Evolutionary conservation across 2,888 invertebrate species (phyloP).

Genomic region (Drosophila pseudotalamancana): DNA sequence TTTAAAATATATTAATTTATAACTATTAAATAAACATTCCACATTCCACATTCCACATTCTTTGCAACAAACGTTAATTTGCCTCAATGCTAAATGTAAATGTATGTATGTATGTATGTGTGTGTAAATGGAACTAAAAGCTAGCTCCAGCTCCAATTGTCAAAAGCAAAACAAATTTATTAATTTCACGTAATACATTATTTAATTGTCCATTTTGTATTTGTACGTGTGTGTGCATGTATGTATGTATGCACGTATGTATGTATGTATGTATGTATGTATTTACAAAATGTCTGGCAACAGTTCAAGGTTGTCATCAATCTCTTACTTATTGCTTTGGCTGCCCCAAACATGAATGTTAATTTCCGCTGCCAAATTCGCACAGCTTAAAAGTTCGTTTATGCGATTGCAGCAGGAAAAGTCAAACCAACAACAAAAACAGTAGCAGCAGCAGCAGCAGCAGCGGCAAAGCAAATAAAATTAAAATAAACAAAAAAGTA

Average conservation of each 20-base stretch:
- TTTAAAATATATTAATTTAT: too few relatives aligned
- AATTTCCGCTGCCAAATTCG: conserved; percentile 44
- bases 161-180: too few relatives aligned
- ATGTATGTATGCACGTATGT: not conserved
- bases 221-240: not conserved
- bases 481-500: not conserved
- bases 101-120: not conserved
- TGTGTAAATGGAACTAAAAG: not conserved
- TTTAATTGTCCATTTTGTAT: not conserved
- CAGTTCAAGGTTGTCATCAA: conserved; percentile 26
- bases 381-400: conserved; percentile 17
- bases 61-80: too few relatives aligned
- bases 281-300: conserved; percentile 4
- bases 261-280: not conserved
- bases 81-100: too few relatives aligned
- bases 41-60: too few relatives aligned
- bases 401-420: conserved; percentile 45
- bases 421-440: not conserved
- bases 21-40: too few relatives aligned
- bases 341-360: conserved; percentile 8
- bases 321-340: not conserved
- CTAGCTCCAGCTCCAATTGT: not conserved
- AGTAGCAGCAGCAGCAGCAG: too few relatives aligned
- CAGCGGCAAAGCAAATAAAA: too few relatives aligned
- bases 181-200: not conserved